Evolutionary conservation across 2,797 vertebrate species (phyloP), one percentile per base, ranked within the genome.

Genomic region (Ceyx erithaca): DNA sequence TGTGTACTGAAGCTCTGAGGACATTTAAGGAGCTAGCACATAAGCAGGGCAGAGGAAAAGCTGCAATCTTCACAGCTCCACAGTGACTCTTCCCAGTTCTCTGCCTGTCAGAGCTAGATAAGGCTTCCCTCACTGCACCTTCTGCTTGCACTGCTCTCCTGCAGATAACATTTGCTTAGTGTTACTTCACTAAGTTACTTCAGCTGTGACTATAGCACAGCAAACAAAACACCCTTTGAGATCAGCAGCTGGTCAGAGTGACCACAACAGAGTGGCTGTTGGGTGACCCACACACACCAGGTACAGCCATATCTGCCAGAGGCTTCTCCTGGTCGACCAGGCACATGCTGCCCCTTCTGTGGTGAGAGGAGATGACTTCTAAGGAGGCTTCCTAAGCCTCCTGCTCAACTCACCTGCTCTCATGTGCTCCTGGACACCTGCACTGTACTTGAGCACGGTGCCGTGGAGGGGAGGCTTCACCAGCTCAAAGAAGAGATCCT

Each of bases 401-500:
- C 48, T 33, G 14, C 46, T 54, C 52, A n/a, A 28, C 95, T 87
- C 96, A 98, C 98, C 98, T 77, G 96, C 78, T 66, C 93, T 92
- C 98, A 99, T 90, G 72, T 76, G 97, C 21, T 92, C 94, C 46
- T 96, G 97, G 64, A 94, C 70, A 19, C 94, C 97, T 18, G 94
- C 21, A 0, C 94, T 92, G 59, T 96, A 95, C 94, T 97, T 99
- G 6, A 99, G 85, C 67, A 99, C 96, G 2, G 96, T 55, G 23
- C 99, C 99, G 1, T 98, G 98, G n/a, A 30, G 84, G 0, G 99
- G 99, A 63, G 98, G 97, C 45, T 98, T 98, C 76, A 98, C 98
- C 90, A 99, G 97, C 97, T 99, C 98, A 77, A 99, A 99, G 97
- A 98, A 98, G 89, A 99, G 97, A 19, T 98, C 98, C 66, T 99